Evolutionary conservation across 1,140 invertebrate genomes (phyloP).

Genomic region (Nephotettix cincticeps): DNA sequence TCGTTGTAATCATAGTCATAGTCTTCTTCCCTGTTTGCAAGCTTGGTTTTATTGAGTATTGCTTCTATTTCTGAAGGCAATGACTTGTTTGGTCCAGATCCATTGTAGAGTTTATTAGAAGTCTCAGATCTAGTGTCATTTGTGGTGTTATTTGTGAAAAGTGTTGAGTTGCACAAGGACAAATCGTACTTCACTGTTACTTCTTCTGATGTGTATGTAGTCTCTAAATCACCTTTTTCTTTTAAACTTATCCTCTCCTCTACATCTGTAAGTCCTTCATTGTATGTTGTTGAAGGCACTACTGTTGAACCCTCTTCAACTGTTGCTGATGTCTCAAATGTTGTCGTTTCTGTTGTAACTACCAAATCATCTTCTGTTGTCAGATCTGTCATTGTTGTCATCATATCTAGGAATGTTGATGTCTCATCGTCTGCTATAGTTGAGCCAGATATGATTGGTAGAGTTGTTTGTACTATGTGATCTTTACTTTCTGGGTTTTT

Average conservation of each 20-base stretch:
- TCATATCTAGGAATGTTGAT: constrained; percentile 20
- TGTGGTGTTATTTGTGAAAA: too few relatives aligned
- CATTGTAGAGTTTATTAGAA: neutral
- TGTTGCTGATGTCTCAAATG: neutral
- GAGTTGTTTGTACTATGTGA: neutral
- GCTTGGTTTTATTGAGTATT: constrained; percentile 49
- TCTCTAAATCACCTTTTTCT: neutral
- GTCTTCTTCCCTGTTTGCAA: constrained; percentile 45
- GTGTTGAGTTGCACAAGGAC: too few relatives aligned
- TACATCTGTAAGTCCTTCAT: neutral
- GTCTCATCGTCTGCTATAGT: constrained; percentile 15
- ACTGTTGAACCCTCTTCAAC: neutral
- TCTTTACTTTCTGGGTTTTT: constrained; percentile 1
- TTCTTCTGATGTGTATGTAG: neutral
- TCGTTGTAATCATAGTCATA: constrained; percentile 65
- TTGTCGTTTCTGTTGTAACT: constrained; percentile 4
- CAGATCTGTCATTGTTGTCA: constrained; percentile 30
- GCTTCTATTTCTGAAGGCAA: constrained; percentile 49
- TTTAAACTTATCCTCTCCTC: neutral
- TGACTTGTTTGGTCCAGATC: constrained; percentile 43
- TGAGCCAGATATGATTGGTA: neutral
- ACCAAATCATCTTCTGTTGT: constrained; percentile 27
- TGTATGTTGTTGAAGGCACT: neutral
- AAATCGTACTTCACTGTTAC: neutral
- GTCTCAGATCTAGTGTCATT: too few relatives aligned